Percentiles rank a stretch among this genome's conserved stretches.
phyloP scores from a whole-genome alignment of 2,113 vertebrate genomes.

The Rattus norvegicus region GRCr8 NC_086022.1:140615001-140615500 shows the following conservation, averaged over 20 bases:
- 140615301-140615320: neutral
- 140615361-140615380: neutral
- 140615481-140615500: neutral
- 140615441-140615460: neutral
- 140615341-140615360: rapidly evolving
- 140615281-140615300: neutral
- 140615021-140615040: neutral
- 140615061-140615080: neutral
- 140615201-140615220: neutral
- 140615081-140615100: neutral
- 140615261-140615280: neutral
- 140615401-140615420: neutral
- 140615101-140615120: neutral
- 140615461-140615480: neutral
- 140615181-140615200: neutral
- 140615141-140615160: neutral
- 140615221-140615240: neutral
- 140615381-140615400: neutral
- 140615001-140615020: neutral
- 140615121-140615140: neutral
- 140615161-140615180: neutral
- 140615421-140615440: neutral
- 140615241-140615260: neutral
- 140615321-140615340: neutral
- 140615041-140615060: neutral